A percentile compares a stretch with the other conserved stretches of the same genome.
phyloP scores from a whole-genome alignment of 2,797 vertebrate species.

The Salmo trutta region DNA sequence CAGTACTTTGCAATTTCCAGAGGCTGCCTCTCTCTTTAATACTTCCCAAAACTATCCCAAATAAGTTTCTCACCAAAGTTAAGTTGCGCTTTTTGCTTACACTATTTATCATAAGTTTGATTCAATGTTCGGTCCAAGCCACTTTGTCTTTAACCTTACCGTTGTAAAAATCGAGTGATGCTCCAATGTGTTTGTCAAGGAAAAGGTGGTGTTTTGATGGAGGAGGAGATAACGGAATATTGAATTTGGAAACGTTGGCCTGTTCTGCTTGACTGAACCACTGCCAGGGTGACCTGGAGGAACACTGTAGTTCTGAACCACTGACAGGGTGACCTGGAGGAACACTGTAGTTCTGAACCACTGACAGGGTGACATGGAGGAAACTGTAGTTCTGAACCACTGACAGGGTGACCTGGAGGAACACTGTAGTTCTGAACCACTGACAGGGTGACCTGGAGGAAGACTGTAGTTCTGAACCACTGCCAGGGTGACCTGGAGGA shows the following conservation, averaged over 20 bases:
- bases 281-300: neutral
- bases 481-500: too few relatives aligned
- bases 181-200: conserved; percentile 49
- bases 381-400: too few relatives aligned
- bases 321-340: too few relatives aligned
- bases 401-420: too few relatives aligned
- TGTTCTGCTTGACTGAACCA: conserved; percentile 41
- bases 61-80: neutral
- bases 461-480: too few relatives aligned
- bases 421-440: too few relatives aligned
- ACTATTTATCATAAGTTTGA: conserved; percentile 29
- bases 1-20: too few relatives aligned
- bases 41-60: neutral
- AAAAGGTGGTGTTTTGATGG: neutral
- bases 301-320: too few relatives aligned
- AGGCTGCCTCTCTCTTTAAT: too few relatives aligned
- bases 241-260: conserved; percentile 50
- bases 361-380: too few relatives aligned
- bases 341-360: too few relatives aligned
- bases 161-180: conserved; percentile 24
- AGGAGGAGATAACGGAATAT: conserved; percentile 42
- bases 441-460: too few relatives aligned
- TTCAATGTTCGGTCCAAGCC: conserved; percentile 27
- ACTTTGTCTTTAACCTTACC: neutral
- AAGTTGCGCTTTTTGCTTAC: neutral